phyloP scores from a whole-genome alignment of 30 jellyfish, hydroid and myxozoan genomes.

The Nemopilema nomurai region DNA sequence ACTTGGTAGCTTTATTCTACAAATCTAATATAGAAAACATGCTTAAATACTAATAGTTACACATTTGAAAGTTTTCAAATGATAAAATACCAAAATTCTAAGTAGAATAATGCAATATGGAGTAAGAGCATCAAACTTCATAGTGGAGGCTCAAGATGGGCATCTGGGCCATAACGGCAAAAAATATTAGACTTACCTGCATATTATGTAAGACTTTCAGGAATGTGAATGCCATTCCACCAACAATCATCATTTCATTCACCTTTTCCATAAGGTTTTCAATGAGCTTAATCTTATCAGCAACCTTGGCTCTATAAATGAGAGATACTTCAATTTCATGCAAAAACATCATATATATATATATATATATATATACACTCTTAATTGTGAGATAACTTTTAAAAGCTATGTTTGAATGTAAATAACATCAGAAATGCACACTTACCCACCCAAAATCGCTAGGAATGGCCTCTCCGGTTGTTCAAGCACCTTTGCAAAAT shows the following conservation, averaged over 20 bases:
- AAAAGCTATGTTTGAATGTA: background rate
- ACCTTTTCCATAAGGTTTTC: slow-evolving; percentile 93
- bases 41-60: no score
- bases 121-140: no score
- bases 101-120: no score
- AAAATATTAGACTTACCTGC: slow-evolving; percentile 68
- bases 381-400: no score
- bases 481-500: slow-evolving; percentile 87
- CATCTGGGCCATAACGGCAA: background rate
- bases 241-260: slow-evolving; percentile 94
- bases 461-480: slow-evolving; percentile 98
- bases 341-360: no score
- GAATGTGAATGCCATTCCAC: slow-evolving; percentile 99
- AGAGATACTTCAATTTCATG: no score
- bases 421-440: background rate
- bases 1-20: no score
- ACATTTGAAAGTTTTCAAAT: no score
- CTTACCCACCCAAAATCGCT: slow-evolving; percentile 99
- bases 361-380: no score
- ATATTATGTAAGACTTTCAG: slow-evolving; percentile 85
- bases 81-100: no score
- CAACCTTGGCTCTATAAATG: slow-evolving; percentile 90
- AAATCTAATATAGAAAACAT: no score
- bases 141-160: no score
- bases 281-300: slow-evolving; percentile 93